These are phyloP conservation scores for Salmo trutta DNA, from an alignment of 2,797 vertebrate genomes.

Conservation along the genomic window DNA sequence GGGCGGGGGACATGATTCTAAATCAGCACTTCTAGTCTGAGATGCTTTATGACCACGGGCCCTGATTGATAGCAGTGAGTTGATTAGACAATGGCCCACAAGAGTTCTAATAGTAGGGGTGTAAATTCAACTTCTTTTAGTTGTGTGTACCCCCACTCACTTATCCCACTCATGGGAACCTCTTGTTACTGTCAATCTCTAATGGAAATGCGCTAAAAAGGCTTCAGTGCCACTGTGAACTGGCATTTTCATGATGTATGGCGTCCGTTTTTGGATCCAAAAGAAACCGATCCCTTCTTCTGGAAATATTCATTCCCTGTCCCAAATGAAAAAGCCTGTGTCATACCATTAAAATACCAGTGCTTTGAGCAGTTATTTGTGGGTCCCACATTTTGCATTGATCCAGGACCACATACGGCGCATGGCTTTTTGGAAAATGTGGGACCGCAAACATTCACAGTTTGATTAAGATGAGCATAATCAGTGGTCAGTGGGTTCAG, in stretches of 20 bases:
- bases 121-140: background rate
- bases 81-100: background rate
- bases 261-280: slow-evolving; percentile 38
- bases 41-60: too few relatives aligned
- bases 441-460: slow-evolving; percentile 22
- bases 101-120: slow-evolving; percentile 1
- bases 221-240: slow-evolving; percentile 30
- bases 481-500: too few relatives aligned
- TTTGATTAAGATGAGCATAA: too few relatives aligned
- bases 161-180: slow-evolving; percentile 43
- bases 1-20: too few relatives aligned
- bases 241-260: slow-evolving; percentile 53
- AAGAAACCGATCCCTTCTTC: slow-evolving; percentile 58
- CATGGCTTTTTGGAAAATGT: slow-evolving; percentile 12
- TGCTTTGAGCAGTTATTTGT: slow-evolving; percentile 56
- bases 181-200: slow-evolving; percentile 44
- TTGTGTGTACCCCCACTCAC: slow-evolving; percentile 11
- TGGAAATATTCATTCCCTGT: slow-evolving; percentile 49
- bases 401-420: slow-evolving; percentile 62
- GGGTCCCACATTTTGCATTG: slow-evolving; percentile 65
- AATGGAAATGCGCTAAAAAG: slow-evolving; percentile 46
- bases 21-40: too few relatives aligned
- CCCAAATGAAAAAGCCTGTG: slow-evolving; percentile 52
- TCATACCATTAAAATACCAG: slow-evolving; percentile 43
- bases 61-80: background rate